Conservation (phyloP, 2,888 invertebrate genomes). For the Nesidiocoris tenuis region DNA sequence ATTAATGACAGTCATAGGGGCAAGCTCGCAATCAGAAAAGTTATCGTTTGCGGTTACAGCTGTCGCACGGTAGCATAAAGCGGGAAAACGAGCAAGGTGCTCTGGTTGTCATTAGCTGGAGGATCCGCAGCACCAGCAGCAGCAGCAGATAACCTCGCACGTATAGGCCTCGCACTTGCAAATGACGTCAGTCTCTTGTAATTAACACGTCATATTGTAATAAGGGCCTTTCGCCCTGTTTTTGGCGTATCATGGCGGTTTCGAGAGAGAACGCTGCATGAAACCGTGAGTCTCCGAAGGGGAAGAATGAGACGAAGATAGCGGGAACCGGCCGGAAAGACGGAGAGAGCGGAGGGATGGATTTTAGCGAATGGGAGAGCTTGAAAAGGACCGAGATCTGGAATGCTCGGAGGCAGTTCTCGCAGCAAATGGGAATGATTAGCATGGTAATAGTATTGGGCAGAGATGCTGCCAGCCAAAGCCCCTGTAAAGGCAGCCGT, state of each 20-base stretch:
- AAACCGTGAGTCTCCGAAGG: slow-evolving; percentile 21
- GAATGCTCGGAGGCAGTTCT: not conserved
- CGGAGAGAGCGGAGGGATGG: not conserved
- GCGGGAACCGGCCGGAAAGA: not conserved
- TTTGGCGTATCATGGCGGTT: slow-evolving; percentile 43
- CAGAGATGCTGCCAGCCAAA: not conserved
- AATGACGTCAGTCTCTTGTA: slow-evolving; percentile 41
- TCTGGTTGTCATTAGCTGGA: not conserved
- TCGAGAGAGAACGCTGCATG: slow-evolving; percentile 34
- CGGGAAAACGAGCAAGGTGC: not conserved
- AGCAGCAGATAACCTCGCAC: too few species aligned
- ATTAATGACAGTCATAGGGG: too few species aligned
- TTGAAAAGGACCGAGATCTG: not conserved
- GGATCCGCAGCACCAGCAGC: not conserved
- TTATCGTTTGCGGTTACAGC: not conserved
- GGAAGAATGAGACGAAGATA: slow-evolving; percentile 11
- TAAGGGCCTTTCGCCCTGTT: slow-evolving; percentile 35
- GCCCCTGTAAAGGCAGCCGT: not conserved
- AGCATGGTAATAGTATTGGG: slow-evolving; percentile 45
- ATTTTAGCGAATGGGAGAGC: not conserved
- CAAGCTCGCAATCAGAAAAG: not conserved
- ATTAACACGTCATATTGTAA: slow-evolving; percentile 47
- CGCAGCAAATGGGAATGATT: slow-evolving; percentile 46
- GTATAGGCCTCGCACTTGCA: slow-evolving; percentile 41
- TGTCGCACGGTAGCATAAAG: not conserved